Base-by-base conservation (phyloP, 2,888 invertebrate genomes). In the Trimorus sp. region DNA sequence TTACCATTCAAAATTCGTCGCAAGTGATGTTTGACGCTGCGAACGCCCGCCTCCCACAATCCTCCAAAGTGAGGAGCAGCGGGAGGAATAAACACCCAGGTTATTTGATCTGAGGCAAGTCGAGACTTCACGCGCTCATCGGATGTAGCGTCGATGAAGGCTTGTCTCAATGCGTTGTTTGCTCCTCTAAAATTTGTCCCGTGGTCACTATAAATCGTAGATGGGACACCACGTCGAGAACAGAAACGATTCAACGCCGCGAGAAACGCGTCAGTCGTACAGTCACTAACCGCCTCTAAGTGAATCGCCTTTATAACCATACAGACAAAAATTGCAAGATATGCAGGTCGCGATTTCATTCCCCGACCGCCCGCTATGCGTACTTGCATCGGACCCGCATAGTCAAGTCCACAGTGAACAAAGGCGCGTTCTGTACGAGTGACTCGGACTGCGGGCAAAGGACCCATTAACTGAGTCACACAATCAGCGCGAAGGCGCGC, bases 361-460 rank as follows among this genome's bases (percentile, higher is more conserved):
- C 76, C 60, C 0, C 62, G 63, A 0, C 69, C 76, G 37, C 51
- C 38, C 5, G 75, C 45, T 15, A 58, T 38, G 8, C 66, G 75
- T 5, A 65, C 49, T n/a, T 36, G 5, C 1, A 65, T 38, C 15
- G 74, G 58, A 1, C 75, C 68, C 0, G 60, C 60, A 36, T 66
- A 66, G 15, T 75, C 66, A 7, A 66, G 58, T 5, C 74, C 66
- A 42, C 58, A 59, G 38, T 66, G 75, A 7, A 59, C 38, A 16
- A 66, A 75, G 2, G n/a, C 11, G 11, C 66, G 66, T n/a, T 26
- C 14, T 4, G 59, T 0, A 9, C 51, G 16, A 0, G 66, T 49
- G 7, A 75, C 66, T 14, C 75, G 51, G 9, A 1, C 9, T 1
- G 53, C 15, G 36, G 48, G 48, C 12, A 48, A 14, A 12, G 48